Conservation (phyloP, 2,888 invertebrate genomes). For the Oligia fasciuncula region DNA sequence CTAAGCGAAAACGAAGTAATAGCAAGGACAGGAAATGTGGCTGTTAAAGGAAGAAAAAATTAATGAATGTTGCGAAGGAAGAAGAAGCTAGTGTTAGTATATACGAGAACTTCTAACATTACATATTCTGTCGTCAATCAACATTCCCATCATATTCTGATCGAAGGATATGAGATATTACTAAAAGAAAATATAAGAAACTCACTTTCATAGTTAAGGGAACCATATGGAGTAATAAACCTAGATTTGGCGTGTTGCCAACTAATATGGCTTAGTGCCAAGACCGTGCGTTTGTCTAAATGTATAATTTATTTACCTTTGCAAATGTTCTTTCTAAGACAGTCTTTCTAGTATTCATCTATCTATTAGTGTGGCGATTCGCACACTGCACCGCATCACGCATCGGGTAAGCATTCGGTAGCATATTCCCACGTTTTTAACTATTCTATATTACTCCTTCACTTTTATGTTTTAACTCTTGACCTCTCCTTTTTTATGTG, state of each 20-base stretch:
- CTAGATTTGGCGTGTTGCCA: constrained; percentile 35
- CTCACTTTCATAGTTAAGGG: background rate
- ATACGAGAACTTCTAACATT: background rate
- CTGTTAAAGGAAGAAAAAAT: background rate
- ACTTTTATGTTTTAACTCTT: background rate
- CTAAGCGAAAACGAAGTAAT: background rate
- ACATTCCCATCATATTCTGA: background rate
- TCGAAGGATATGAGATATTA: background rate
- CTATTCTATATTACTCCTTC: background rate
- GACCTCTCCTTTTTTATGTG: no score
- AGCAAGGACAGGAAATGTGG: background rate
- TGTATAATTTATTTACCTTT: constrained; percentile 23
- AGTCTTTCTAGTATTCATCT: background rate
- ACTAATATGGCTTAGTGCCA: constrained; percentile 40
- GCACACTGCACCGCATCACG: no score
- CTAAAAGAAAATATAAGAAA: background rate
- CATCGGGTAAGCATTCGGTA: background rate
- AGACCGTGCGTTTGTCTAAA: constrained; percentile 11
- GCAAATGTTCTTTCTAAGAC: constrained; percentile 39
- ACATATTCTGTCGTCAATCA: background rate
- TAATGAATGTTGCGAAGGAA: no score
- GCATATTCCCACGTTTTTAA: background rate
- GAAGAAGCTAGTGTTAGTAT: background rate
- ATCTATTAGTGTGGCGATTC: background rate
- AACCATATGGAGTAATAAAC: constrained; percentile 32